Percentiles rank a stretch among this genome's conserved stretches.
Evolutionary conservation across 2,888 invertebrate genomes (phyloP).

Genomic region (Oscheius sp.): DNA sequence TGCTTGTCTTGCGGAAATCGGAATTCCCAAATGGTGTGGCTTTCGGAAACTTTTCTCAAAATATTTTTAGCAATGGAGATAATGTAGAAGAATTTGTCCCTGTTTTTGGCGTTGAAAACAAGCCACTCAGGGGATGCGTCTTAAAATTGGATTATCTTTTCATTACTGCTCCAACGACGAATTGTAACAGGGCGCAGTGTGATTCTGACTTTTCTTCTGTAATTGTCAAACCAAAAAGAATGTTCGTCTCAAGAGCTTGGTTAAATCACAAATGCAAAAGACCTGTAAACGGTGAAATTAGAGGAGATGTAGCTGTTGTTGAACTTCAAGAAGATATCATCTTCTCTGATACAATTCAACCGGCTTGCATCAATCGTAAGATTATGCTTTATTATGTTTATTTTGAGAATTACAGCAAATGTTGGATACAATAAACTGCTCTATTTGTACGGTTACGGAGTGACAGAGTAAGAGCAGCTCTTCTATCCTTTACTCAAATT

Average conservation of each 20-base stretch:
- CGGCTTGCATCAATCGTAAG: neutral
- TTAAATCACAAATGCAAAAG: too few species aligned
- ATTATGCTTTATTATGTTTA: neutral
- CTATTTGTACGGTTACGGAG: neutral
- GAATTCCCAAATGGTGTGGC: neutral
- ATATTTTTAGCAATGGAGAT: neutral
- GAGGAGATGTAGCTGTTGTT: neutral
- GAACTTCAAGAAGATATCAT: neutral
- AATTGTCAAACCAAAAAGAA: too few species aligned
- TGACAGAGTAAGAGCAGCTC: neutral
- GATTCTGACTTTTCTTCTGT: neutral
- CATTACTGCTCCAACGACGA: too few species aligned
- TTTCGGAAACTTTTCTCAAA: neutral
- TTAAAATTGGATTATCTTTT: too few species aligned
- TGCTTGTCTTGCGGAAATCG: neutral
- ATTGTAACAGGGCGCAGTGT: too few species aligned
- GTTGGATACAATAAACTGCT: neutral
- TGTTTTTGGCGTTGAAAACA: neutral
- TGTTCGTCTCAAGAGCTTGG: too few species aligned
- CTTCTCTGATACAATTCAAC: neutral
- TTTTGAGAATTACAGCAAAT: neutral
- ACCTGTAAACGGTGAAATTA: neutral
- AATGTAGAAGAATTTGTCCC: neutral
- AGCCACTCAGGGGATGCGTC: too few species aligned
- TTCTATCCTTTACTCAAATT: too few species aligned